Percentiles rank a stretch among this genome's conserved stretches.
Evolutionary conservation across 2,797 vertebrate genomes (phyloP).

Genomic region (Todus mexicanus): DNA sequence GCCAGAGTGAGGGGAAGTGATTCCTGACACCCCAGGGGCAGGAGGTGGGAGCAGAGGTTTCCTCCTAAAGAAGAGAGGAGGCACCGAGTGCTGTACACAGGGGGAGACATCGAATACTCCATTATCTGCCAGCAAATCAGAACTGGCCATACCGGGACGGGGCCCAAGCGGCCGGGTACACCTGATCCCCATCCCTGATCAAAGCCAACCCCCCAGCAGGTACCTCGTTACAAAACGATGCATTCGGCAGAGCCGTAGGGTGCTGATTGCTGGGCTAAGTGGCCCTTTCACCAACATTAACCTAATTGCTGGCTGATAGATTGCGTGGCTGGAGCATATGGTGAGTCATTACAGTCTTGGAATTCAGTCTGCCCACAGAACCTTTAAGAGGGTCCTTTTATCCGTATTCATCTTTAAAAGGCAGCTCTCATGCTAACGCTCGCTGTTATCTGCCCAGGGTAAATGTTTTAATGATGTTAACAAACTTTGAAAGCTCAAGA

Average conservation of each 20-base stretch:
- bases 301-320: slow-evolving; percentile 76
- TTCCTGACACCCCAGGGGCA: background rate
- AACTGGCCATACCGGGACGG: background rate
- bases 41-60: background rate
- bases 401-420: slow-evolving; percentile 69
- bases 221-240: slow-evolving; percentile 14
- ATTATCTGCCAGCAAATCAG: background rate
- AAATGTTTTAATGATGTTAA: slow-evolving; percentile 77
- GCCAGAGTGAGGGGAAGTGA: background rate
- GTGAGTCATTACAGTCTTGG: slow-evolving; percentile 65
- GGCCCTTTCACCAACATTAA: slow-evolving; percentile 76
- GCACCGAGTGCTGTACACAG: accelerated
- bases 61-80: background rate
- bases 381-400: slow-evolving; percentile 51
- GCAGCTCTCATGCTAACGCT: slow-evolving; percentile 68
- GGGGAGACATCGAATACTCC: background rate
- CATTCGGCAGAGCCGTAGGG: slow-evolving; percentile 41
- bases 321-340: slow-evolving; percentile 68
- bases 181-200: background rate
- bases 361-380: slow-evolving; percentile 64
- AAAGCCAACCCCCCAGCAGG: slow-evolving; percentile 31
- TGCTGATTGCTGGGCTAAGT: slow-evolving; percentile 70
- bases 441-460: slow-evolving; percentile 73
- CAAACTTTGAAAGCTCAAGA: slow-evolving; percentile 73
- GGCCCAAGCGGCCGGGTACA: background rate